Base-by-base conservation (phyloP, 1,140 invertebrate species). In the Rhysida immarginata region DNA sequence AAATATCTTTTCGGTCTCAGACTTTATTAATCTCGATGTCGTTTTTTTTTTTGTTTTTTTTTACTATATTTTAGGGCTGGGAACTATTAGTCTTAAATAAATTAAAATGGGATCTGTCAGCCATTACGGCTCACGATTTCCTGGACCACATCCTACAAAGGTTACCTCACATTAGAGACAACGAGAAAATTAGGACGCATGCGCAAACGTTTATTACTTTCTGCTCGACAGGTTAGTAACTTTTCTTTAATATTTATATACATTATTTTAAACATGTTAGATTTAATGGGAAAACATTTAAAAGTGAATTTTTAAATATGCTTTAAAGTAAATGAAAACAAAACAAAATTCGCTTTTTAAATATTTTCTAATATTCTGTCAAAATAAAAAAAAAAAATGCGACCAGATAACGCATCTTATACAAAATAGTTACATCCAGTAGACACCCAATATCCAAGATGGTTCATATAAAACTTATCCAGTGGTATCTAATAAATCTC, bases 91-190 rank as follows among this genome's bases (percentile, higher is more conserved):
- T 88, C 43, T 72, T 88, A 44, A 79, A 77, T 14, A 83, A 83
- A 64, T 69, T 89, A 48, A 87, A 86, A 63, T 90, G 85, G 85
- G 84, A 90, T 69, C 72, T 87, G 55, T 81, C 81, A 0, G 80
- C 83, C 2, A 79, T 88, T 52, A 87, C 84, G 18, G 81, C 85
- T 2, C 78, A 82, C 59, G 85, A 90, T 69, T 88, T 87, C 70
- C 69, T 89, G 44, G 76, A 80, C 54, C 79, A 84, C 63, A 79
- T 87, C 59, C 69, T 87, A 18, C 74, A 75, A 43, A 73, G 81
- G 64, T 69, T 87, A 53, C 75, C 75, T 14, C 62, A 77, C 24
- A 58, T 46, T 16, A 45, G 25, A 14, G 29, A 42, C n/a, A n/a
- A 59, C 25, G 29, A 54, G 13, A 21, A 21, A 26, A 53, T 64